Conservation (phyloP, 2,888 invertebrate species). For the Lacanobia wlatinum region DNA sequence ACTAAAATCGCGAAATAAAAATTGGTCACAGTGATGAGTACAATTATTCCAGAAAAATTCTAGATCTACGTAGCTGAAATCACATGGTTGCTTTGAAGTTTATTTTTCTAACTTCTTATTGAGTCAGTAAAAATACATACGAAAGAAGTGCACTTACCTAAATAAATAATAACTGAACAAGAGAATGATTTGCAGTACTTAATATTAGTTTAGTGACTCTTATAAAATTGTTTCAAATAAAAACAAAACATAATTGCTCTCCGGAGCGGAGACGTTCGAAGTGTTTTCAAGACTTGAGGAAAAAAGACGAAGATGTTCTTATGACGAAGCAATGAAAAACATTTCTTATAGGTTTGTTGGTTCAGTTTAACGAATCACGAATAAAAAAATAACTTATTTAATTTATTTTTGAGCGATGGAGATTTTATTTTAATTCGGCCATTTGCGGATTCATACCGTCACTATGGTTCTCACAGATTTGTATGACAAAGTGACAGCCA, state of each 20-base stretch:
- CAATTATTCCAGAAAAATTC: neutral
- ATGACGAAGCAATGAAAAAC: slow-evolving; percentile 2
- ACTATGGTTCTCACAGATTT: no score
- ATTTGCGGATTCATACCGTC: no score
- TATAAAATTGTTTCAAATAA: slow-evolving; percentile 18
- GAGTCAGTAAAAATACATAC: neutral
- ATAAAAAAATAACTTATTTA: no score
- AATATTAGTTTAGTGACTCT: neutral
- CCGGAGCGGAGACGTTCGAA: neutral
- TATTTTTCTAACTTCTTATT: neutral
- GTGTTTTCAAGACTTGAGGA: slow-evolving; percentile 18
- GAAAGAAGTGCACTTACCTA: neutral
- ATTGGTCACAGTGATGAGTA: no score
- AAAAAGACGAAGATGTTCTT: slow-evolving; percentile 2
- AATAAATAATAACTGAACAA: neutral
- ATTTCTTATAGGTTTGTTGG: neutral
- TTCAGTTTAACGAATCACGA: no score
- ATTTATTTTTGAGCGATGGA: no score
- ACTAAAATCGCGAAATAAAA: no score
- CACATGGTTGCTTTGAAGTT: neutral
- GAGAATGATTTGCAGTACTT: slow-evolving; percentile 6
- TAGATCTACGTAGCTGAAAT: neutral
- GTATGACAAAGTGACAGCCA: no score
- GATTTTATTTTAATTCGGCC: no score
- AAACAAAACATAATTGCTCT: neutral